Base-by-base conservation (phyloP, 2,888 invertebrate genomes). In the Dioctria linearis region DNA sequence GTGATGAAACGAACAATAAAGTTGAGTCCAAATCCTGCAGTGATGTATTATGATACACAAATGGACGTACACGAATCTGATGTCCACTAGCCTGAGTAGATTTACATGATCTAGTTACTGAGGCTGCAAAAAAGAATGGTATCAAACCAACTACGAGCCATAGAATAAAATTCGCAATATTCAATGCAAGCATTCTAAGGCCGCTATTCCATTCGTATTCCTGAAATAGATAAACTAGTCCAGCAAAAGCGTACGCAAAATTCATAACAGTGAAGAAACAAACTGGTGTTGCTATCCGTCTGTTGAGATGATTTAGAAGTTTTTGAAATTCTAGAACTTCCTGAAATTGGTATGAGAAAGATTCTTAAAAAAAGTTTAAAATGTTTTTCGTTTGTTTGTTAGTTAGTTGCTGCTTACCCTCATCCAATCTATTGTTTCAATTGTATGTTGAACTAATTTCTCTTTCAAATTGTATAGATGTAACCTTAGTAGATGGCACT, bases 311-410 rank as follows among this genome's bases (percentile, higher is more conserved):
- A 83, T 92, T 92, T 39, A 96, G 87, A 80, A 95, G 89, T 85
- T 95, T 95, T 82, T 93, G 93, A 84, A 95, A 95, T 86, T 95
- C 95, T 1, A 93, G 91, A 82, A 95, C 92, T 90, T 95, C 95
- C 94, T 95, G 86, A 59, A 89, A 54, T 67, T 66, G 5, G 8
- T 51, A 88, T 80, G 80, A 78, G 25, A 25, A 79, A 80, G 11
- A 25, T 25, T 25, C 25, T 25, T 25, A 25, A 25, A 25, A 25
- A 25, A 25, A 25, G 25, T 59, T n/a, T 13, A 3, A 59, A 63
- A 39, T 63, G 5, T 39, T 63, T 3, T 2, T 5, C 11, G 9
- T 11, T 42, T 42, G 5, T 65, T 42, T 40, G n/a, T 5, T 40
- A 25, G n/a, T 5, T 40, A 25, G 2, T 25, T 25, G 25, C 25